These are phyloP conservation scores for Montipora capitata DNA, from an alignment of 92 coral and sea anemone species.

Conservation along the genomic window DNA sequence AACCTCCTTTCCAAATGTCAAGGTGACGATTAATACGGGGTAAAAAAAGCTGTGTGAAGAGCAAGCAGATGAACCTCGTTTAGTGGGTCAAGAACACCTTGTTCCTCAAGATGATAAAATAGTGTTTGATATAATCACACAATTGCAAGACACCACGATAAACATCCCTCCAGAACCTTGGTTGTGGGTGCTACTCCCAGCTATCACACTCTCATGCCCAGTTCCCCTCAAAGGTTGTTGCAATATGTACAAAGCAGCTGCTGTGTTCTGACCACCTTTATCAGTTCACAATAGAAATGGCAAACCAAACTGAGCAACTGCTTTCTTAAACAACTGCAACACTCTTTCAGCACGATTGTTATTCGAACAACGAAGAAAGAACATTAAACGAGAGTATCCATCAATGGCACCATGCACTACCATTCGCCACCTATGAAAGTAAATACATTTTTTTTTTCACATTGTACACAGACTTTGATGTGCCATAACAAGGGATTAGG, in stretches of 20 bases:
- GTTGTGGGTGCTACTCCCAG: slow-evolving; percentile 43
- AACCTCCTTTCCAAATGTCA: slow-evolving; percentile 59
- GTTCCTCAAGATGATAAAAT: slow-evolving; percentile 55
- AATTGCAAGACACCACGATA: slow-evolving; percentile 39
- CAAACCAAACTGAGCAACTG: slow-evolving; percentile 41
- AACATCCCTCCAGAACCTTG: slow-evolving; percentile 60
- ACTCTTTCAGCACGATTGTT: slow-evolving; percentile 46
- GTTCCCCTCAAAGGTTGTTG: slow-evolving; percentile 38
- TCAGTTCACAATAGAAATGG: slow-evolving; percentile 44
- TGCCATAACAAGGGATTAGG: background rate
- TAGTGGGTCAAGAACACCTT: slow-evolving; percentile 56
- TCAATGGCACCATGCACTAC: slow-evolving; percentile 2
- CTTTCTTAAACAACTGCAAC: slow-evolving; percentile 33
- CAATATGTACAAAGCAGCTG: slow-evolving; percentile 47
- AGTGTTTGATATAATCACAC: slow-evolving; percentile 36
- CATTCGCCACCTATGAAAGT: slow-evolving; percentile 52
- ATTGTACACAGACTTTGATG: slow-evolving; percentile 10
- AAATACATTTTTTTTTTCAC: background rate
- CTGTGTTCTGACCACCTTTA: slow-evolving; percentile 55
- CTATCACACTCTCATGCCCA: slow-evolving; percentile 49
- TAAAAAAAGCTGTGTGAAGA: slow-evolving; percentile 49
- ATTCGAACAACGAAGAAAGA: slow-evolving; percentile 38
- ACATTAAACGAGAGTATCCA: slow-evolving; percentile 40
- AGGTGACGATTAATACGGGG: slow-evolving; percentile 63
- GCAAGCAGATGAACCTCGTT: slow-evolving; percentile 49